Evolutionary conservation across 2,113 vertebrate genomes (phyloP), one percentile per base, ranked within the genome.

Genomic region (Callithrix jacchus): DNA sequence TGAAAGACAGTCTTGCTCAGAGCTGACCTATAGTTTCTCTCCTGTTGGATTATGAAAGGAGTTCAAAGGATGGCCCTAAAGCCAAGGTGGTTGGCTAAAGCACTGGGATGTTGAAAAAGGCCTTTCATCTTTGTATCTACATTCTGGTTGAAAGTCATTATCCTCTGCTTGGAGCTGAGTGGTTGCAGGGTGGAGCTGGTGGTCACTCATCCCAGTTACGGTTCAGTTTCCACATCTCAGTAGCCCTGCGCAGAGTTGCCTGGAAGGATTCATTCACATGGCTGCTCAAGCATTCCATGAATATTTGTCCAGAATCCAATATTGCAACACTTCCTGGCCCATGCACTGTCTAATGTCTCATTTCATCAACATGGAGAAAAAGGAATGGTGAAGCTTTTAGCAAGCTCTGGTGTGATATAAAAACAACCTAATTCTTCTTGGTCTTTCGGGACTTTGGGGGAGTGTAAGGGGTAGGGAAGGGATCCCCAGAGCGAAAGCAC

Each of bases 101-200:
- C 35, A 1, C 8, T 94, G 90, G 94, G 42, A 20, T 58, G 10
- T 77, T 76, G 77, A 40, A 54, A 64, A 21, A 16, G 45, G 7
- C 54, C 91, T 88, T 93, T 87, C 47, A 20, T 74, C 64, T 90
- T 71, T 8, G 42, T 10, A n/a, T 85, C 86, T 70, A 68, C 47
- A 12, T 94, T 47, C n/a, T 16, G 13, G 20, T 42, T 76, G 30
- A 81, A 71, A 85, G 64, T 96, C 88, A 45, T 23, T 81, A n/a
- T 47, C 40, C 20, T 18, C 49, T 68, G 47, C 56, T 18, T 14
- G 58, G 87, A 77, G 42, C 81, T 82, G 49, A 4, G n/a, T 35
- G 79, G 64, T 81, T 27, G 5, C 86, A 76, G 61, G 40, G 49
- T 35, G 13, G 10, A 32, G 21, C 61, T 14, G 18, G 14, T 49